A percentile compares a stretch with the other conserved stretches of the same genome.
Evolutionary conservation across 1,140 invertebrate species (phyloP).

Genomic region (Oscheius sp.): DNA sequence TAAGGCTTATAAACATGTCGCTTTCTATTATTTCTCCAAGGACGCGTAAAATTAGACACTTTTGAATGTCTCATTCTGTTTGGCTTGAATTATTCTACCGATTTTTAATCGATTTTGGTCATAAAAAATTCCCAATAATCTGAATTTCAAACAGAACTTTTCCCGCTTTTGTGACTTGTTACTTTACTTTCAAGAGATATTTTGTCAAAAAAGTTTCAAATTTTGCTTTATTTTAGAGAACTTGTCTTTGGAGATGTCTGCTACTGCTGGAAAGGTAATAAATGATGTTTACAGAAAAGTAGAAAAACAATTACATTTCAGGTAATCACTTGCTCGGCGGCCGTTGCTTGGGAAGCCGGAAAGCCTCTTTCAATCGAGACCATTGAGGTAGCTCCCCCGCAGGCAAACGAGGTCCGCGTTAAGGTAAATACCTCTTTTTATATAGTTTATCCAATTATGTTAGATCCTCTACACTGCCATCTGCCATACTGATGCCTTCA

Average conservation of each 20-base stretch:
- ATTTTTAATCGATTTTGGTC: too few species aligned
- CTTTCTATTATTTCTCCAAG: too few species aligned
- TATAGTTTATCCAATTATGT: constrained; percentile 63
- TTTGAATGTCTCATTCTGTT: too few species aligned
- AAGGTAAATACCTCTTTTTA: constrained; percentile 61
- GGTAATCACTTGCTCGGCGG: constrained; percentile 51
- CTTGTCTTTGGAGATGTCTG: constrained; percentile 11
- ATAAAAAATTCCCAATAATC: too few species aligned
- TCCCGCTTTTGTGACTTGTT: too few species aligned
- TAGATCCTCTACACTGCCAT: constrained; percentile 81
- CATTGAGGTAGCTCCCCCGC: constrained; percentile 90
- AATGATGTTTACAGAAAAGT: neutral
- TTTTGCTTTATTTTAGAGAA: too few species aligned
- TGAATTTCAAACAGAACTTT: too few species aligned
- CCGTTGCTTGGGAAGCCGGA: constrained; percentile 61
- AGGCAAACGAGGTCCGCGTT: constrained; percentile 71
- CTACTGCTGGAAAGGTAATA: constrained; percentile 20
- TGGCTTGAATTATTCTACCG: too few species aligned
- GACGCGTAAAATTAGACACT: too few species aligned
- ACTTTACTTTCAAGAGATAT: too few species aligned
- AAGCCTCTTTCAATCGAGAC: constrained; percentile 82
- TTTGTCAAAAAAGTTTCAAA: too few species aligned
- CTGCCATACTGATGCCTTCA: constrained; percentile 97
- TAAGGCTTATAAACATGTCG: too few species aligned
- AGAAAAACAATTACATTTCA: neutral